phyloP scores from a whole-genome alignment of 2,113 vertebrate genomes.

The Dryoscopus gambensis region DNA sequence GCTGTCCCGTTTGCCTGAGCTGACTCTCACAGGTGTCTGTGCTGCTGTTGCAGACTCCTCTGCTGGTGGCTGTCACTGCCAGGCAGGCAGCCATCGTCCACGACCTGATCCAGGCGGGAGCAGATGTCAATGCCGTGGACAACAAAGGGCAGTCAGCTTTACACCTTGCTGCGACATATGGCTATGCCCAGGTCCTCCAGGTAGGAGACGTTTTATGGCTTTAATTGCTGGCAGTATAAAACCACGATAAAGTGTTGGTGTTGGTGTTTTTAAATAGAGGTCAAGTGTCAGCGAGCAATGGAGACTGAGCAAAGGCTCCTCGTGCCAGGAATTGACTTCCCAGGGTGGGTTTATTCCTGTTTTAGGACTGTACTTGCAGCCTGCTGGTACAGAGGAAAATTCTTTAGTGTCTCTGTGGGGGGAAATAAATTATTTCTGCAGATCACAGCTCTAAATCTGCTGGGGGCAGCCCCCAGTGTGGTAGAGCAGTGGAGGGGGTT shows the following conservation, averaged over 20 bases:
- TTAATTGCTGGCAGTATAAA: neutral
- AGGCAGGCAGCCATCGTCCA: constrained; percentile 53
- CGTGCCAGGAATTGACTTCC: neutral
- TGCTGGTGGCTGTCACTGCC: constrained; percentile 65
- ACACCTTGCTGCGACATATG: constrained; percentile 48
- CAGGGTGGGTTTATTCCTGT: neutral
- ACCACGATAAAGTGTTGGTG: rapidly evolving
- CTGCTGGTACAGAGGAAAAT: neutral
- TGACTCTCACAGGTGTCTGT: neutral
- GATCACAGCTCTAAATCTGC: neutral
- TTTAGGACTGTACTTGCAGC: neutral
- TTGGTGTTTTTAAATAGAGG: neutral
- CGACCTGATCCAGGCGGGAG: constrained; percentile 60
- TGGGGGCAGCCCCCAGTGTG: neutral
- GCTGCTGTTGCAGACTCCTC: constrained; percentile 50
- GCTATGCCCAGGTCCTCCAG: constrained; percentile 58
- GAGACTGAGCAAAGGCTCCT: neutral
- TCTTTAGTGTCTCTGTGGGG: rapidly evolving
- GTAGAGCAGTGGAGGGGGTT: rapidly evolving
- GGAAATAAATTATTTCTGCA: neutral
- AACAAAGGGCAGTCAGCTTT: constrained; percentile 61
- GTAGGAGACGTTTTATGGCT: neutral
- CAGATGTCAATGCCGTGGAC: constrained; percentile 54
- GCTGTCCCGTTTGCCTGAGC: rapidly evolving
- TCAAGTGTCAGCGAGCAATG: neutral